Evolutionary conservation across 2,888 invertebrate genomes (phyloP).

Genomic region (Stictocephala bisonia): DNA sequence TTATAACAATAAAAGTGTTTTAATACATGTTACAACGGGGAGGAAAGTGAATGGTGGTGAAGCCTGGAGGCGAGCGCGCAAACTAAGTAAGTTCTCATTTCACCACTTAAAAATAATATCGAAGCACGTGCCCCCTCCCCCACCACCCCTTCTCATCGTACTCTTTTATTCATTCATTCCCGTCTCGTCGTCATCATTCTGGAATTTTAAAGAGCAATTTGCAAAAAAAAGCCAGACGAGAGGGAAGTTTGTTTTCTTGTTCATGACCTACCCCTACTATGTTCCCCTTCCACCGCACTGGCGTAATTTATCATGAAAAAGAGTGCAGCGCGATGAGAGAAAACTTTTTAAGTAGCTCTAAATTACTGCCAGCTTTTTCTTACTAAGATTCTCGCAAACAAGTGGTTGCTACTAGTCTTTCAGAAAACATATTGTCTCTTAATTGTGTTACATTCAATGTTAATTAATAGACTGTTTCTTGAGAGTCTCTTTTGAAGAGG

Average conservation of each 20-base stretch:
- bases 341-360: slow-evolving; percentile 56
- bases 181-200: slow-evolving; percentile 52
- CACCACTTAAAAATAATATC: slow-evolving; percentile 48
- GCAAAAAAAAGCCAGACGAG: slow-evolving; percentile 41
- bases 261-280: slow-evolving; percentile 55
- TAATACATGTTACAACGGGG: too few relatives aligned
- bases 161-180: slow-evolving; percentile 52
- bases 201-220: slow-evolving; percentile 57
- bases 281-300: slow-evolving; percentile 20
- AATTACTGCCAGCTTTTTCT: slow-evolving; percentile 55
- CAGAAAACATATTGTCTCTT: slow-evolving; percentile 44
- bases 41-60: neutral
- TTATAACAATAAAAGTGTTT: too few relatives aligned
- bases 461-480: too few relatives aligned
- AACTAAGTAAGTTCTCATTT: slow-evolving; percentile 37
- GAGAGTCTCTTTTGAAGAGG: too few relatives aligned
- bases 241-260: slow-evolving; percentile 47
- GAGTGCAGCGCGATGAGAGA: slow-evolving; percentile 49
- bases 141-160: slow-evolving; percentile 26
- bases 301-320: slow-evolving; percentile 54
- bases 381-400: slow-evolving; percentile 46
- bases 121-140: slow-evolving; percentile 20
- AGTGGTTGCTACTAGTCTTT: slow-evolving; percentile 45
- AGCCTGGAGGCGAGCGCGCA: slow-evolving; percentile 4
- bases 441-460: slow-evolving; percentile 27